These are phyloP conservation scores for Gymnogyps californianus DNA, from an alignment of 2,113 vertebrate species.

Conservation along the genomic window DNA sequence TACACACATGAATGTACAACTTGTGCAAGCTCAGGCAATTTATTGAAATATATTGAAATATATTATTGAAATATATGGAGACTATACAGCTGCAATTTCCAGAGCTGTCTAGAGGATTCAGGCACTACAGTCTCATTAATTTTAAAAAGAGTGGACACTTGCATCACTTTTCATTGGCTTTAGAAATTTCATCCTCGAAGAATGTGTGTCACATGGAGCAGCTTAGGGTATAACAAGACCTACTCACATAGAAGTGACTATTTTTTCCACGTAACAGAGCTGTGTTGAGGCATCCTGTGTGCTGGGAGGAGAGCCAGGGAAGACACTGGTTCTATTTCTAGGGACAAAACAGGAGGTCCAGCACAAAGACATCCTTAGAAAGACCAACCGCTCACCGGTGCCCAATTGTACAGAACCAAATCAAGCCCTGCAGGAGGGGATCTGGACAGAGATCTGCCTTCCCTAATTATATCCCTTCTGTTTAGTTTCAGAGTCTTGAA, in stretches of 20 bases:
- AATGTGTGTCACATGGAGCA: neutral
- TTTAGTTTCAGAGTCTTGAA: neutral
- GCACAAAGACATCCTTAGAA: neutral
- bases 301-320: neutral
- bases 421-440: neutral
- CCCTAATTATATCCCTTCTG: neutral
- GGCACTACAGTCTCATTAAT: neutral
- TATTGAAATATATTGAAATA: neutral
- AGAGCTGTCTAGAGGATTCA: neutral
- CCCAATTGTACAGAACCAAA: neutral
- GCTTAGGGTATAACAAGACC: neutral
- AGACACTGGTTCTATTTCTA: neutral
- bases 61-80: neutral
- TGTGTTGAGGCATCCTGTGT: neutral
- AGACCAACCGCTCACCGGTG: accelerated
- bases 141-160: neutral
- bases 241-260: neutral
- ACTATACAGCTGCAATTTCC: neutral
- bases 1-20: neutral
- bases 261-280: neutral
- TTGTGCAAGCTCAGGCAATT: neutral
- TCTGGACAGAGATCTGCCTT: neutral
- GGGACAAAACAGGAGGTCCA: neutral
- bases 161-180: neutral
- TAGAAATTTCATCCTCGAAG: neutral